Evolutionary conservation across 53 echinoderm and acorn worm species (phyloP).

Genomic region (Hippasteria phrygiana): DNA sequence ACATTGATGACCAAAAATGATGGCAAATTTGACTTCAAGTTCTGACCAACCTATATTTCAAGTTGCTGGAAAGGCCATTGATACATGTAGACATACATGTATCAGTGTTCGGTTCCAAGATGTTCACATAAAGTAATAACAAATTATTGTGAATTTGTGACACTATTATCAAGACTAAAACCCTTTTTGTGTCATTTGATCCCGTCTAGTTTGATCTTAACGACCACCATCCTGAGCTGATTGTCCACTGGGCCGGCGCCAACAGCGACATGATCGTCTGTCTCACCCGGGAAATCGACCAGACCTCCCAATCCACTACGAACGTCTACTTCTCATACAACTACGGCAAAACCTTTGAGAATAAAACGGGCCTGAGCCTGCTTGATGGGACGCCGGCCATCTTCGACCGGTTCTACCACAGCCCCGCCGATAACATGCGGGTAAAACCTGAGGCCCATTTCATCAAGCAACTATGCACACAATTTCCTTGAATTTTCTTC

Average conservation of each 20-base stretch:
- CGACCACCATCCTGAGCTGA: constrained; percentile 90
- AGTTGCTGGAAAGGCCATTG: no score
- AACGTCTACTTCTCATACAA: constrained; percentile 82
- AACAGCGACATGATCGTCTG: constrained; percentile 87
- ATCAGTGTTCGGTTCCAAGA: no score
- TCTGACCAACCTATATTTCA: no score
- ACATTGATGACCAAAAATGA: no score
- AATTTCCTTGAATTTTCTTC: no score
- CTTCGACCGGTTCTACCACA: constrained; percentile 91
- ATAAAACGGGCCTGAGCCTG: constrained; percentile 38
- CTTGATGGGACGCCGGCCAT: constrained; percentile 23
- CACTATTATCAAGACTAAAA: no score
- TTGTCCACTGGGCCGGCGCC: constrained; percentile 95
- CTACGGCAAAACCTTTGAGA: constrained; percentile 80
- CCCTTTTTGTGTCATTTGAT: not conserved
- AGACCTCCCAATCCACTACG: constrained; percentile 54
- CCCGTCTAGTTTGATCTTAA: constrained; percentile 70
- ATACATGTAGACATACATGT: no score
- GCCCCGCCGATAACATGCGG: constrained; percentile 77
- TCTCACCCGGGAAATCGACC: constrained; percentile 82
- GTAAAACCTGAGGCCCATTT: constrained; percentile 75
- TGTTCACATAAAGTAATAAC: no score
- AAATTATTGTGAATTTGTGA: no score
- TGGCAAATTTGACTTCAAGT: no score
- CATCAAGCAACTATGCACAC: no score